phyloP scores from a whole-genome alignment of 1,140 invertebrate genomes.

The Whitmania pigra region DNA sequence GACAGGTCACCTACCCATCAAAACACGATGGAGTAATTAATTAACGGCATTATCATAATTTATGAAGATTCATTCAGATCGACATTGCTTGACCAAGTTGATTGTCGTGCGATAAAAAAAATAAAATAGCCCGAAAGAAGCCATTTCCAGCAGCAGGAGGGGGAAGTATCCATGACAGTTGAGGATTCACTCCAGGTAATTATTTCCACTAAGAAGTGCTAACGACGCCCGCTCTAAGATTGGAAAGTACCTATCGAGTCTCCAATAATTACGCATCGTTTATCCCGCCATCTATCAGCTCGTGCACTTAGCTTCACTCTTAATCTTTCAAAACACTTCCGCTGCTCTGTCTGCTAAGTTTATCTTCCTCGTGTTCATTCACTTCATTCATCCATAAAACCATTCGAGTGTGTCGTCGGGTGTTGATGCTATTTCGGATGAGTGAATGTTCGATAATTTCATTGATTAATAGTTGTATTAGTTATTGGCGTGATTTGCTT shows the following conservation, averaged over 20 bases:
- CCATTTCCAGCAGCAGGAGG: not conserved
- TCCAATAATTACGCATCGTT: not conserved
- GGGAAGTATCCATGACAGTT: not conserved
- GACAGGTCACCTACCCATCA: too few species aligned
- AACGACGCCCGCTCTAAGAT: not conserved
- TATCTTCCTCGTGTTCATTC: too few species aligned
- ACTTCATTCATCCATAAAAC: too few species aligned
- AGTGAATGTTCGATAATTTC: too few species aligned
- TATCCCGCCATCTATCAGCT: not conserved
- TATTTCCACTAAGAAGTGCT: not conserved
- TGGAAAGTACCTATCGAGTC: not conserved
- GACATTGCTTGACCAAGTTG: too few species aligned
- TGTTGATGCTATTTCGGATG: too few species aligned
- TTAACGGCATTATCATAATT: too few species aligned
- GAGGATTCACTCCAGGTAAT: not conserved
- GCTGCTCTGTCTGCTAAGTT: not conserved
- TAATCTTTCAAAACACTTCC: slow-evolving; percentile 12
- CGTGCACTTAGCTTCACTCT: slow-evolving; percentile 5
- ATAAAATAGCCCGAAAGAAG: not conserved
- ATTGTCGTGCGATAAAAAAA: not conserved
- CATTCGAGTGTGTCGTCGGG: too few species aligned
- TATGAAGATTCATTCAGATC: too few species aligned
- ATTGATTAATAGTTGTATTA: too few species aligned
- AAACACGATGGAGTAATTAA: too few species aligned
- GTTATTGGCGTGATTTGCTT: too few species aligned